Evolutionary conservation across 1,140 invertebrate genomes (phyloP).

Genomic region (Nomia melanderi): DNA sequence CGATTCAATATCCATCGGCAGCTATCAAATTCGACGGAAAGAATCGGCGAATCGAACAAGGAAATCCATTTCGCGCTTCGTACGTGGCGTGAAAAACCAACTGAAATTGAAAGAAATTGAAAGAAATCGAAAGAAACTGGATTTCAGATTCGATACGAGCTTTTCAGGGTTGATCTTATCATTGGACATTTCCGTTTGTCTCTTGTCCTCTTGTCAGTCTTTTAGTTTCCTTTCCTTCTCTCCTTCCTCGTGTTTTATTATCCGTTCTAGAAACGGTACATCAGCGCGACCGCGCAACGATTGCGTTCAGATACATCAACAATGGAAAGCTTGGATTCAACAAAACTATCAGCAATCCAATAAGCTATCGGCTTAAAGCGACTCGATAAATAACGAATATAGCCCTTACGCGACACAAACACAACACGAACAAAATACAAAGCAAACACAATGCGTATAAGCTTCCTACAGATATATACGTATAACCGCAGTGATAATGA

Average conservation of each 20-base stretch:
- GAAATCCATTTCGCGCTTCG: too few relatives aligned
- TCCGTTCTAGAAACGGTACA: not conserved
- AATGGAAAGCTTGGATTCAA: not conserved
- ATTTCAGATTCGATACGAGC: too few relatives aligned
- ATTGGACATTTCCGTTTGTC: too few relatives aligned
- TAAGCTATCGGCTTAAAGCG: not conserved
- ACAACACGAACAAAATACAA: not conserved
- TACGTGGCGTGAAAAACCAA: too few relatives aligned
- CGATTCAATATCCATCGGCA: not conserved
- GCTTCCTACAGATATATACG: not conserved
- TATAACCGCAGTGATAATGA: not conserved
- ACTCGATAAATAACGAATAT: not conserved
- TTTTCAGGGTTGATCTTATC: too few relatives aligned
- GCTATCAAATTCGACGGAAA: not conserved
- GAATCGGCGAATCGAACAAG: not conserved
- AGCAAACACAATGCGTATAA: not conserved
- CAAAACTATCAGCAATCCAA: not conserved
- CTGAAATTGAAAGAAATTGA: too few relatives aligned
- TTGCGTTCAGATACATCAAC: not conserved
- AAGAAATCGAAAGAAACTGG: too few relatives aligned
- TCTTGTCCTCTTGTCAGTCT: too few relatives aligned
- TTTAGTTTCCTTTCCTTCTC: too few relatives aligned
- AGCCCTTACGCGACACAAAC: not conserved
- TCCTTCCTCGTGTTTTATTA: too few relatives aligned
- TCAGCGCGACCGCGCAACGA: not conserved